phyloP scores from a whole-genome alignment of 2,113 vertebrate genomes.

The Anhinga rufa region DNA sequence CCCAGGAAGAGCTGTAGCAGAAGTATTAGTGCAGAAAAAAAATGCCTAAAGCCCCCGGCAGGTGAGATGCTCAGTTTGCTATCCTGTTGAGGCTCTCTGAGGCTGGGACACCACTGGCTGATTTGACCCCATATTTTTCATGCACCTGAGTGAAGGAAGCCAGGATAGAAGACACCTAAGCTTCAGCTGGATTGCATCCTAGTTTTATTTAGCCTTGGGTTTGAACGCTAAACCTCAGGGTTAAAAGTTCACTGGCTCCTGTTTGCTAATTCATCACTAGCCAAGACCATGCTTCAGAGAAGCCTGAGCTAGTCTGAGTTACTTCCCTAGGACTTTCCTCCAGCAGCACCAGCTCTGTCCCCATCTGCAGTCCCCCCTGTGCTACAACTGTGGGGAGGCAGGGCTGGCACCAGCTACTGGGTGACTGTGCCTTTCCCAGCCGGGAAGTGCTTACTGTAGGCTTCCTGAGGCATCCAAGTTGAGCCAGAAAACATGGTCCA shows the following conservation, averaged over 20 bases:
- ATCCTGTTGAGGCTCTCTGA: background rate
- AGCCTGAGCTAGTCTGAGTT: background rate
- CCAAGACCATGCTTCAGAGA: background rate
- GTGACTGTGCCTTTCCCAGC: background rate
- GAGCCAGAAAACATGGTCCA: background rate
- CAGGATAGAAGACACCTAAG: background rate
- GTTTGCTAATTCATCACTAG: background rate
- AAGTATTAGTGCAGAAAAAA: background rate
- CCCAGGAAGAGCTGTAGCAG: background rate
- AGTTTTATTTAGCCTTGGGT: background rate
- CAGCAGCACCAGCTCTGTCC: background rate
- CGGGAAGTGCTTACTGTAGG: accelerated
- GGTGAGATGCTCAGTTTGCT: background rate
- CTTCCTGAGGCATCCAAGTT: background rate
- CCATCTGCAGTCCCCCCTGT: background rate
- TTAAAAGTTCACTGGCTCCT: background rate
- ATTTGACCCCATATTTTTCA: background rate
- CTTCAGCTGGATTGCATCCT: background rate
- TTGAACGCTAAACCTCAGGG: background rate
- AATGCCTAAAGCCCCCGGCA: accelerated
- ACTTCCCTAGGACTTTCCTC: background rate
- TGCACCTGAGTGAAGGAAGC: background rate
- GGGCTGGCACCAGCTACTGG: background rate
- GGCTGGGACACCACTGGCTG: background rate
- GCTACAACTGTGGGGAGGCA: background rate